Conservation (phyloP, 2,113 vertebrate genomes). For the Pedionomus torquatus region DNA sequence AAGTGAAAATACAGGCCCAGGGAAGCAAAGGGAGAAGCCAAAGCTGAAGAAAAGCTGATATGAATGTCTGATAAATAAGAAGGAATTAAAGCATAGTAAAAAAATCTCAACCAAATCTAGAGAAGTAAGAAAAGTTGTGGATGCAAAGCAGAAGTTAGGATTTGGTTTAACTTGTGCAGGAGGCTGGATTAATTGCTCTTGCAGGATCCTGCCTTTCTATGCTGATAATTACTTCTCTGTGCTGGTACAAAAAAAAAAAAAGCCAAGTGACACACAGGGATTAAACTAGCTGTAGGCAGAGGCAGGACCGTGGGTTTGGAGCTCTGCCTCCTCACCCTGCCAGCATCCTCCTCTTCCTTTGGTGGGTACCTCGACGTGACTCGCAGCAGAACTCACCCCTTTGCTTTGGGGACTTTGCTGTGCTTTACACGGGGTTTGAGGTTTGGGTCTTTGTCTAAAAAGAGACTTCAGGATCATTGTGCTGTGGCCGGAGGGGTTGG, state of each 20-base stretch:
- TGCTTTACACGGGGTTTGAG: neutral
- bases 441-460: neutral
- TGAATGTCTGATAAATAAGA: neutral
- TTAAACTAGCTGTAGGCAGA: neutral
- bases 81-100: neutral
- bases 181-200: neutral
- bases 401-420: neutral
- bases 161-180: neutral
- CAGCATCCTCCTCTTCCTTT: neutral
- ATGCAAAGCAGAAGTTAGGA: neutral
- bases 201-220: neutral
- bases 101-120: neutral
- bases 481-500: neutral
- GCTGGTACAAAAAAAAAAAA: neutral
- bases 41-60: neutral
- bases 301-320: neutral
- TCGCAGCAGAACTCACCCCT: neutral
- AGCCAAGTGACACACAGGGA: neutral
- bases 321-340: neutral
- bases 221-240: neutral
- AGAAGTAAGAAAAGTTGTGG: neutral
- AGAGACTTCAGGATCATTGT: neutral
- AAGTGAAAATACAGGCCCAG: neutral
- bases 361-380: fast-evolving
- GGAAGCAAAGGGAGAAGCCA: neutral